Evolutionary conservation across 1,140 invertebrate species (phyloP).

Genomic region (Diplogasteroides magnus): DNA sequence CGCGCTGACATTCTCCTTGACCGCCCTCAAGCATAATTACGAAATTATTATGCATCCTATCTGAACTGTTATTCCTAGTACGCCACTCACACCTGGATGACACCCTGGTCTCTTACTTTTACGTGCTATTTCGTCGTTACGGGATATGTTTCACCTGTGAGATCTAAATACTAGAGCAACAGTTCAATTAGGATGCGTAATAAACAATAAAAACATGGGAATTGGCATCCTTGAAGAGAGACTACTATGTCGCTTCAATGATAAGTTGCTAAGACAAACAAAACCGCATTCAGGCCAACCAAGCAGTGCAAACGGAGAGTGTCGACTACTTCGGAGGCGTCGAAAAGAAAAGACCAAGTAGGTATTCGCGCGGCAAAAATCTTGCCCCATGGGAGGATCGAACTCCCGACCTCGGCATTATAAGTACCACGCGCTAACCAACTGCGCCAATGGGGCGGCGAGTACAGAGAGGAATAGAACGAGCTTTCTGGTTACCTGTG

Average conservation of each 20-base stretch:
- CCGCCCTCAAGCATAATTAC: background rate
- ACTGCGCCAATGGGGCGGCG: background rate
- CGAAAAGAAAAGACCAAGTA: background rate
- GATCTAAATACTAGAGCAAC: too few species aligned
- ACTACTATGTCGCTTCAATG: background rate
- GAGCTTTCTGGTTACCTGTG: background rate
- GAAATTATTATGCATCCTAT: background rate
- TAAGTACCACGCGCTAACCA: conserved; percentile 1
- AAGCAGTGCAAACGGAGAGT: too few species aligned
- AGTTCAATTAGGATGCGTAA: too few species aligned
- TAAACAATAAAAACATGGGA: background rate
- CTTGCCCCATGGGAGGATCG: background rate
- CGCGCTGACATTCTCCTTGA: background rate
- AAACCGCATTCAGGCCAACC: too few species aligned
- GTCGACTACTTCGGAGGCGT: background rate
- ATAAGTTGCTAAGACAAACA: background rate
- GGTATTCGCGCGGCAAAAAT: background rate
- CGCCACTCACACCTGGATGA: too few species aligned
- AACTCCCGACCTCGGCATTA: conserved; percentile 1
- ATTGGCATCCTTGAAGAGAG: background rate
- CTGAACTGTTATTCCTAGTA: too few species aligned
- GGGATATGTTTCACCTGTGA: too few species aligned
- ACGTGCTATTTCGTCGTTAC: too few species aligned
- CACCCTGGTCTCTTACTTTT: too few species aligned
- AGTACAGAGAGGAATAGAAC: background rate